phyloP scores from a whole-genome alignment of 1,140 invertebrate species.

The Spodoptera frugiperda region DNA sequence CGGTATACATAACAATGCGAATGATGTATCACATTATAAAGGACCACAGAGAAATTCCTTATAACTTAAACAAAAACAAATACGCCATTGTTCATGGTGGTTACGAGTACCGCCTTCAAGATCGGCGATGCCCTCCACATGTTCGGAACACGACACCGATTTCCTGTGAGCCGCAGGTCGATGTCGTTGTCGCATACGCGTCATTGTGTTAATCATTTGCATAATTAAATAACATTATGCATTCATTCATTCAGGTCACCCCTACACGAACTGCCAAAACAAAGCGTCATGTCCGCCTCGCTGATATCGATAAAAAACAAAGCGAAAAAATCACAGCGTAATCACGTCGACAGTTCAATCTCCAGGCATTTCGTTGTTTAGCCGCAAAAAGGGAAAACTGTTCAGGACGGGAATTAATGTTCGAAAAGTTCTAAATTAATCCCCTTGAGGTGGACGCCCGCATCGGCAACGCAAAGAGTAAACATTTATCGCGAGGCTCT shows the following conservation, averaged over 20 bases:
- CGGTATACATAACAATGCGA: slow-evolving; percentile 14
- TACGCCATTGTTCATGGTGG: slow-evolving; percentile 52
- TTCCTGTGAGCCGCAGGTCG: slow-evolving; percentile 70
- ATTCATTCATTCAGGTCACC: slow-evolving; percentile 70
- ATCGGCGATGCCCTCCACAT: slow-evolving; percentile 59
- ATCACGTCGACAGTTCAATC: slow-evolving; percentile 68
- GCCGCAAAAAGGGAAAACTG: slow-evolving; percentile 78
- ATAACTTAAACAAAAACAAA: slow-evolving; percentile 52
- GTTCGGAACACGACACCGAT: slow-evolving; percentile 74
- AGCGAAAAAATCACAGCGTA: slow-evolving; percentile 55
- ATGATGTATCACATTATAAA: slow-evolving; percentile 24
- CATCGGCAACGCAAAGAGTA: slow-evolving; percentile 70
- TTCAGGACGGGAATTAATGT: slow-evolving; percentile 71
- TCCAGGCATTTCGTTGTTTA: slow-evolving; percentile 58
- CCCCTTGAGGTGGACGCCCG: slow-evolving; percentile 77
- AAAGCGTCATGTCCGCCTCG: slow-evolving; percentile 45
- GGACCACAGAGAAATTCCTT: slow-evolving; percentile 40
- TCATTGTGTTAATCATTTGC: slow-evolving; percentile 73
- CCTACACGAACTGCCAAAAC: slow-evolving; percentile 55
- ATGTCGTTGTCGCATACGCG: slow-evolving; percentile 62
- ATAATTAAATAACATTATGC: slow-evolving; percentile 81
- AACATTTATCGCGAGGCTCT: slow-evolving; percentile 67
- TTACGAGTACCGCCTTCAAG: slow-evolving; percentile 55
- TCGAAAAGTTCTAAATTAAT: slow-evolving; percentile 81
- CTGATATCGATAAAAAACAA: slow-evolving; percentile 44